Conservation (phyloP, 2,797 vertebrate species). For the Melanitta fusca region DNA sequence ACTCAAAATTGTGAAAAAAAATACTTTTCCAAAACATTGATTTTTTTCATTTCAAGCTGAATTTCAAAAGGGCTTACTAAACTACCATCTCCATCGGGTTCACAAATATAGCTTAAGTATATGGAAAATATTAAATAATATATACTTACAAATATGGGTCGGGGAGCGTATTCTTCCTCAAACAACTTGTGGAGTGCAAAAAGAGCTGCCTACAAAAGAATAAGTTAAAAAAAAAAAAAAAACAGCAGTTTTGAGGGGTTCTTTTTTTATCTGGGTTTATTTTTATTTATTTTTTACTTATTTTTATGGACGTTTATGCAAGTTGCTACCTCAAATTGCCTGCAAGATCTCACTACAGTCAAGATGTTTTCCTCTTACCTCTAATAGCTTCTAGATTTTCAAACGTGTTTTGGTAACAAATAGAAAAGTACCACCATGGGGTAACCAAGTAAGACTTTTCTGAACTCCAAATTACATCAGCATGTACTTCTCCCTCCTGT, state of each 20-base stretch:
- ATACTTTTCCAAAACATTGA: background rate
- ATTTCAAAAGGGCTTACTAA: background rate
- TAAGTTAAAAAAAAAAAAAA: background rate
- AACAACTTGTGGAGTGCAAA: conserved; percentile 92
- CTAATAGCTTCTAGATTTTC: background rate
- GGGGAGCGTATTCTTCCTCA: conserved; percentile 85
- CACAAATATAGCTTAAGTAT: background rate
- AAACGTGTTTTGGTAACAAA: background rate
- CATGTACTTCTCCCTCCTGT: background rate
- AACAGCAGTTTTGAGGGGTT: background rate
- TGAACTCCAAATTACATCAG: background rate
- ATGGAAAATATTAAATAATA: background rate
- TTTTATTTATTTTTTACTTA: background rate
- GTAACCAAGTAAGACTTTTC: background rate
- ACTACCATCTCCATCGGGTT: background rate
- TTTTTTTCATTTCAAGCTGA: background rate
- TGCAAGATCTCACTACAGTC: background rate
- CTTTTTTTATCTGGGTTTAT: background rate
- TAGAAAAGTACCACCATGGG: background rate
- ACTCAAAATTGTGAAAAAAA: background rate
- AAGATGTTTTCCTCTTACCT: background rate
- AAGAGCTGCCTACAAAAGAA: conserved; percentile 88
- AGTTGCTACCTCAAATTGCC: background rate
- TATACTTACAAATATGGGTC: conserved; percentile 91
- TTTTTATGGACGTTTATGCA: background rate